Base-by-base conservation (phyloP, 2,113 vertebrate genomes). In the Pygoscelis antarcticus region DNA sequence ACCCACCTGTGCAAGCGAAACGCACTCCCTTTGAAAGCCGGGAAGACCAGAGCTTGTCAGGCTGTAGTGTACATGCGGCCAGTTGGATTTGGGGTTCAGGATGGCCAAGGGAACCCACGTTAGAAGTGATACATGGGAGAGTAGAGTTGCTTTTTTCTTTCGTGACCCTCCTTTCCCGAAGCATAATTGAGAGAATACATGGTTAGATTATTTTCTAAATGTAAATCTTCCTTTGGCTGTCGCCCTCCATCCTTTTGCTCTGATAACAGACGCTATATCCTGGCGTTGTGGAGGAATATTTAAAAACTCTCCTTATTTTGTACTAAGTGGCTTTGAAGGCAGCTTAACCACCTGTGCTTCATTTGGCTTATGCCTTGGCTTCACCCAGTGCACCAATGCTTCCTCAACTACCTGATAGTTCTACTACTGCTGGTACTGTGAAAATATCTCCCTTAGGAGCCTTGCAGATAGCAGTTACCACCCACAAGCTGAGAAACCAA, bases 401-500 rank as follows among this genome's bases (percentile, higher is more conserved):
- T 91, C 46, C 46, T 90, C 30, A 57, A 38, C 36, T 82, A 30
- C 20, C 18, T 91, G 40, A 20, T 70, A 54, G 42, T 72, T 85
- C 49, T 61, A 1, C 30, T 91, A 0, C 62, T 84, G 57, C 66
- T 80, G 78, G 69, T 92, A 91, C 94, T 91, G 87, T 95, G 76
- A 88, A 94, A 83, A 80, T 83, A 69, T 3, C 64, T 91, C 64
- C 38, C 25, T 18, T 51, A 15, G 25, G 42, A 91, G 69, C 70
- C 51, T 83, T 66, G 46, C 58, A 40, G 46, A 75, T n/a, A 90
- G 66, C 44, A 57, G 87, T 72, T 77, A 49, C 34, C n/a, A 40
- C 47, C 69, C 60, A 61, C 61, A 60, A 71, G 79, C 64, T 90
- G 77, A 83, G 51, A 93, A 95, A 88, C 93, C 93, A 93, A 91